Base-by-base conservation (phyloP, 2,113 vertebrate species). In the Perccottus glenii region DNA sequence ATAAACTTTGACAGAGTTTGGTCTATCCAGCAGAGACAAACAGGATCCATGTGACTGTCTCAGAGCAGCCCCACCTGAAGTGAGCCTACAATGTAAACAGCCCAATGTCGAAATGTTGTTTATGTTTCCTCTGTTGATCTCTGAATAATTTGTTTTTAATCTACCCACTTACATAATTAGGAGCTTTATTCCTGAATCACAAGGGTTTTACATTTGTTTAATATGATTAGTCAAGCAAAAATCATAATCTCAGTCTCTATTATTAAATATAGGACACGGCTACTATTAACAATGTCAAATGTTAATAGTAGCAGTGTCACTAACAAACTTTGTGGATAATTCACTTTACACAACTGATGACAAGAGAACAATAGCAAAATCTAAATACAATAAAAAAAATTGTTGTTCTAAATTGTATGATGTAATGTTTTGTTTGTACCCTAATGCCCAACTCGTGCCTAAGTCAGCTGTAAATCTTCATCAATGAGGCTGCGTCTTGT, bases 1-100 rank as follows among this genome's bases (percentile, higher is more conserved):
- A 42, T 49, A 47, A 40, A 51, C 52, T 51, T 51, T 51, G 75
- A 73, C 60, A 66, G 35, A 77, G 57, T 64, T 63, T 7, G 60
- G 71, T 72, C 68, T 49, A 69, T 50, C 5, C 33, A 69, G 50
- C 38, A 32, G 58, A 64, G 80, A 88, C 86, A 87, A 90, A 90
- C 89, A 90, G 47, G 77, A 15, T 68, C 61, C 87, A 89, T 82
- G 87, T 93, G 87, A 86, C 75, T 9, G 5, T 9, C 45, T 50
- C 40, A 46, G 15, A 62, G 69, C 27, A 51, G 38, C 14, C 12
- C 50, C 40, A 63, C 36, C 49, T 50, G 53, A 44, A 33, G 44
- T 40, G 48, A 8, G 12, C 36, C 19, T 5, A 8, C 73, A 35
- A 38, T 43, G 70, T 88, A 86, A 91, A 91, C 90, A 90, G 77